Evolutionary conservation across 1,140 invertebrate genomes (phyloP), one percentile per base, ranked within the genome.

Genomic region (Phenacoccus solenopsis): DNA sequence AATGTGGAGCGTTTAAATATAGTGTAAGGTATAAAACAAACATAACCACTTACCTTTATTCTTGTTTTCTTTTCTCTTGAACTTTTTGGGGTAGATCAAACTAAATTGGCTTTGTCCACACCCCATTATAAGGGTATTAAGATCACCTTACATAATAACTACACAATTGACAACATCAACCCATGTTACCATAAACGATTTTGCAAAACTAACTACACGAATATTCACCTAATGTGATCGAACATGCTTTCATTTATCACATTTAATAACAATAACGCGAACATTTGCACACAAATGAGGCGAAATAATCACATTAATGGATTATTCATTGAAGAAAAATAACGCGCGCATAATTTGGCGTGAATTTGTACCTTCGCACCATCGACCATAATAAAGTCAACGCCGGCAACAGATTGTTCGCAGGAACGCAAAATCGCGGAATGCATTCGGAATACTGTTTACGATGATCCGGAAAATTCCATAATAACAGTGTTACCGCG

Each of bases 51-150:
- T n/a, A 74, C 79, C 80, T 71, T 81, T 81, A 75, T 82, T 83
- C 25, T 74, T 75, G 69, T 74, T 79, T 59, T 78, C 81, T 73
- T 83, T 83, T 72, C 80, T 82, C 74, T 82, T 83, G 71, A 79
- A 80, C 70, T 82, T 83, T 72, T 82, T 82, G 9, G 81, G 80
- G 76, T 83, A 83, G 71, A 83, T 81, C 73, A 80, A 83, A 67
- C 80, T 80, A 74, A 84, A 83, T 70, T 83, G 82, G 76, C 83
- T 84, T 74, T 83, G 83, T 70, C 83, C 83, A 78, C 83, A 83
- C 80, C 83, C 83, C 82, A 83, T 84, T 64, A 59, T 59, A n/a
- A 16, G 16, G 38, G 2, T n/a, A 49, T 49, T 49, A 49, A 49
- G 38, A 49, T 16, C 38, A 49, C 38, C 38, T 10, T n/a, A 49